Evolutionary conservation across 2,797 vertebrate species (phyloP), one percentile per base, ranked within the genome.

Genomic region (Tenualosa thibaudeaui): DNA sequence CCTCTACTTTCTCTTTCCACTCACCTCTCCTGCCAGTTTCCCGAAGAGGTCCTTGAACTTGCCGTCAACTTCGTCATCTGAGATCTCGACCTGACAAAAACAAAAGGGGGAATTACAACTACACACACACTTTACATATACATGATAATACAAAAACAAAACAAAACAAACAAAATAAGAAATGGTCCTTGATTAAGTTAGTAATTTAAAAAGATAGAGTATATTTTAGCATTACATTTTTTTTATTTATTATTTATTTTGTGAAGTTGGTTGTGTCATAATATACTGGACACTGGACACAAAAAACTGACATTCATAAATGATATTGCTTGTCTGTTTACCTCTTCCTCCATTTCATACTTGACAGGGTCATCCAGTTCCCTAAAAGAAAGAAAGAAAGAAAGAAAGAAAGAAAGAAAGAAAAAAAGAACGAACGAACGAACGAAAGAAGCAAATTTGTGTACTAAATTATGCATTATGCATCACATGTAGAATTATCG

Each of bases 281-380:
- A 31, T 31, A 31, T 31, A n/a, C n/a, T n/a, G n/a, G n/a, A n/a
- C n/a, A 31, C 31, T 31, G 31, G 31, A 31, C 31, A 31, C 31
- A 31, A 31, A 31, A 31, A 31, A 31, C 31, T 31, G 31, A 31
- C 31, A 31, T 31, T 31, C 12, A 53, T 53, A 53, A 53, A 10
- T 53, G 51, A 0, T 10, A 53, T 53, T 3, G 62, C 10, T 53
- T 8, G 24, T 68, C 9, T 31, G 26, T 83, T 89, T 92, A 97
- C 97, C 95, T 97, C 94, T 26, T 97, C 93, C 85, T 96, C 88
- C 82, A 31, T 31, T 31, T 90, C 90, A 81, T 91, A 95, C 84
- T 97, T 95, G 0, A 97, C 92, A 81, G 96, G 94, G 81, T 97
- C 94, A 65, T 98, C 96, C 10, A 97, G 93, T 75, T 95, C 93